Percentiles rank a stretch among this genome's conserved stretches.
phyloP scores from a whole-genome alignment of 2,113 vertebrate genomes.

The Hydrolagus affinis region DNA sequence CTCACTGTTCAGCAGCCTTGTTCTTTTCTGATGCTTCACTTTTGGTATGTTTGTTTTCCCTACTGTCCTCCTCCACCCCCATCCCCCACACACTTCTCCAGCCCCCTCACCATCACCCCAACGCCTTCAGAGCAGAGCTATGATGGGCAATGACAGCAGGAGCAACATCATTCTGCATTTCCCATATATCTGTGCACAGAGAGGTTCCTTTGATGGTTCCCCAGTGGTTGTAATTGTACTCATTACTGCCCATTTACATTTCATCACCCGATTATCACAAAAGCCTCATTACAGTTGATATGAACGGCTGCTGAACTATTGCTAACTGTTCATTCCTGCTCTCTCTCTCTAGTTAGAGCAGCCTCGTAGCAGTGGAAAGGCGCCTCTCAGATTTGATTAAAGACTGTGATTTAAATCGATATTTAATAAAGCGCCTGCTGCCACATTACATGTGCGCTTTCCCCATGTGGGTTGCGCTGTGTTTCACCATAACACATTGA shows the following conservation, averaged over 20 bases:
- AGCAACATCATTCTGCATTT: conserved; percentile 47
- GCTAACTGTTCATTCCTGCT: conserved; percentile 59
- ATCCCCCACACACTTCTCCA: conserved; percentile 37
- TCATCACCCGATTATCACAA: conserved; percentile 80
- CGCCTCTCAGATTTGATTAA: conserved; percentile 74
- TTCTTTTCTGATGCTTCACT: not conserved
- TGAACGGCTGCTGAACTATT: conserved; percentile 51
- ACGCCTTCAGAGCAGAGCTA: not conserved
- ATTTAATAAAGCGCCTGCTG: conserved; percentile 79
- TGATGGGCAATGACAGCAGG: conserved; percentile 43
- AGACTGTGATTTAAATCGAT: conserved; percentile 80
- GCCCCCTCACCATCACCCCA: not conserved
- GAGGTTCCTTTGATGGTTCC: conserved; percentile 64
- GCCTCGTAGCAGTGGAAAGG: conserved; percentile 41
- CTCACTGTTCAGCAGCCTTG: not conserved
- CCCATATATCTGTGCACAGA: conserved; percentile 66
- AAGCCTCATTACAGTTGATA: conserved; percentile 68
- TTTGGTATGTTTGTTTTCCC: not conserved
- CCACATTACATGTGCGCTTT: conserved; percentile 63
- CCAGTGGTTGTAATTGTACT: conserved; percentile 75
- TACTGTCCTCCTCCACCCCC: conserved; percentile 32
- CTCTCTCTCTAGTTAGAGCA: conserved; percentile 45
- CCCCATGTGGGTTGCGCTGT: conserved; percentile 52
- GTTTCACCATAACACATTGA: conserved; percentile 49
- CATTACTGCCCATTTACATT: conserved; percentile 91